Evolutionary conservation across 1,140 invertebrate genomes (phyloP).

Genomic region (Tetranychus urticae): DNA sequence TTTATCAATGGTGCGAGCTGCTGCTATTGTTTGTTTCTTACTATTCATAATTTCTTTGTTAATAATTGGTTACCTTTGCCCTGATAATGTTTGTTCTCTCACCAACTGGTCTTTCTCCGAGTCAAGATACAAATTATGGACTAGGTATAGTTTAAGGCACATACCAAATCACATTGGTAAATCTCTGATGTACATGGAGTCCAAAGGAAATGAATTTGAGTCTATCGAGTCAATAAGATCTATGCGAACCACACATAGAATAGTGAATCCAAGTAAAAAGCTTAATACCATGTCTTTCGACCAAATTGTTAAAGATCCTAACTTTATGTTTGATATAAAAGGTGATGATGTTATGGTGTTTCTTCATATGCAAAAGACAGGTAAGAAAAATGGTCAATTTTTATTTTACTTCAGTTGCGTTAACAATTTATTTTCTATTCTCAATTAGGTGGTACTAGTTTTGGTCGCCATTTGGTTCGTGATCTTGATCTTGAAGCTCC

Average conservation of each 20-base stretch:
- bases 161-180: not conserved
- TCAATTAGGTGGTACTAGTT: conserved; percentile 43
- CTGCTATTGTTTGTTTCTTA: not conserved
- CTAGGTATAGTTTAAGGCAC: not conserved
- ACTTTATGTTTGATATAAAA: conserved; percentile 29
- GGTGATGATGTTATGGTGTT: conserved; percentile 92
- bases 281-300: conserved; percentile 11
- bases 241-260: not conserved
- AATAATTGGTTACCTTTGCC: not conserved
- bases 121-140: not conserved
- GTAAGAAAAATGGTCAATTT: conserved; percentile 15
- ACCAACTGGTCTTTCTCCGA: not conserved
- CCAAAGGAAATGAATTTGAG: not conserved
- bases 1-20: not conserved
- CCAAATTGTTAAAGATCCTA: conserved; percentile 11
- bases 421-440: not conserved
- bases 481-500: conserved; percentile 69
- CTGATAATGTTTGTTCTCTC: not conserved
- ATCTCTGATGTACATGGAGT: not conserved
- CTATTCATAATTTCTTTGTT: not conserved
- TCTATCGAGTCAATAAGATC: not conserved
- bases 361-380: conserved; percentile 90
- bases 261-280: not conserved
- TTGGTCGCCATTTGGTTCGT: conserved; percentile 76
- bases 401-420: not conserved